Percentiles rank a stretch among this genome's conserved stretches.
Evolutionary conservation across 1,140 invertebrate genomes (phyloP).

Genomic region (Nymphalis io): DNA sequence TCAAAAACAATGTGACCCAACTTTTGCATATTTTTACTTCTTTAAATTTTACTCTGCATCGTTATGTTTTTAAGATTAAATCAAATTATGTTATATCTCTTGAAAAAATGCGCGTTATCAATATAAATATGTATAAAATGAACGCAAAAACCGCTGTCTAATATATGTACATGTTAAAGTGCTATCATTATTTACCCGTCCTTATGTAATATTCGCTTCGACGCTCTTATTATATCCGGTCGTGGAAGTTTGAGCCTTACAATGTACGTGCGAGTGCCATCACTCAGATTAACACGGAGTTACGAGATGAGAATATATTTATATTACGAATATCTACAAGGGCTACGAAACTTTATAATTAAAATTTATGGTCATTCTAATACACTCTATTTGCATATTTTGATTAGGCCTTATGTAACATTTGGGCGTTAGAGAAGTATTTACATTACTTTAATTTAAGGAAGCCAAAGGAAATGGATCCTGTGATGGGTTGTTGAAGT

Average conservation of each 20-base stretch:
- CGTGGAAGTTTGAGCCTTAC: slow-evolving; percentile 6
- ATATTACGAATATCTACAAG: background rate
- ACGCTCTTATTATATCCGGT: slow-evolving; percentile 1
- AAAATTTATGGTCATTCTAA: background rate
- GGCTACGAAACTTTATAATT: background rate
- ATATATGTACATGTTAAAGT: background rate
- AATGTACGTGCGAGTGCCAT: slow-evolving; percentile 1
- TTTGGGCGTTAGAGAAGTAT: no score
- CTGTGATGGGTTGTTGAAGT: no score
- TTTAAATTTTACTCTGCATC: no score
- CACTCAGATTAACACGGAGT: slow-evolving; percentile 3
- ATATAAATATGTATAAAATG: background rate
- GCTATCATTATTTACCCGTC: background rate
- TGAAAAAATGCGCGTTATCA: background rate
- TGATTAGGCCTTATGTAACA: no score
- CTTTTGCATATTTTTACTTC: no score
- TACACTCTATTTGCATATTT: background rate
- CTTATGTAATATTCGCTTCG: background rate
- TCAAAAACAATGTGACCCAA: no score
- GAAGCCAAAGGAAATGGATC: no score
- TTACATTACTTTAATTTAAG: no score
- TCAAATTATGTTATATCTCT: no score
- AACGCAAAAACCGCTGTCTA: background rate
- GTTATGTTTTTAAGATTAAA: no score
- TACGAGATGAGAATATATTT: background rate